Conservation (phyloP, 2,888 invertebrate species). For the Leucophenga montana region DNA sequence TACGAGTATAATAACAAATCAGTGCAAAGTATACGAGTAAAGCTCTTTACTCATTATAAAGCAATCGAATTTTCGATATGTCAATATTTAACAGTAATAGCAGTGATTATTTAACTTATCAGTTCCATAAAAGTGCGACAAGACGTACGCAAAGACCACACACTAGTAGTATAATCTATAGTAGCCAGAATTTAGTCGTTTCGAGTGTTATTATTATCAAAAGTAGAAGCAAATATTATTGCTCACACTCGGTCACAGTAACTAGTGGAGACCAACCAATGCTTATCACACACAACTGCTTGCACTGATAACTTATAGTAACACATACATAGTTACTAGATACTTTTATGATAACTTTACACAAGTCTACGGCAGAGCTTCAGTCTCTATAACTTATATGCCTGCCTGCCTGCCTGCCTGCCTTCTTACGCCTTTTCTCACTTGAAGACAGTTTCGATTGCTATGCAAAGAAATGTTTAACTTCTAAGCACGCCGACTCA, state of each 20-base stretch:
- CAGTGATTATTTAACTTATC: slow-evolving; percentile 63
- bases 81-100: slow-evolving; percentile 59
- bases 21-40: not conserved
- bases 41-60: slow-evolving; percentile 58
- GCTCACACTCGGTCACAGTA: too few species aligned
- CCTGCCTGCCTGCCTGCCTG: too few species aligned
- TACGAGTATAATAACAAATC: slow-evolving; percentile 13
- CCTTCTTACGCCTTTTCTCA: too few species aligned
- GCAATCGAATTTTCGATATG: slow-evolving; percentile 61
- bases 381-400: too few species aligned
- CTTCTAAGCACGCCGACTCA: slow-evolving; percentile 50
- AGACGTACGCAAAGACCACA: slow-evolving; percentile 20
- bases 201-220: slow-evolving; percentile 40
- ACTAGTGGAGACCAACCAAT: slow-evolving; percentile 25
- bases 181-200: slow-evolving; percentile 23
- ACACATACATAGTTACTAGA: slow-evolving; percentile 29
- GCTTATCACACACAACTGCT: slow-evolving; percentile 39
- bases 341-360: slow-evolving; percentile 35
- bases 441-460: slow-evolving; percentile 48
- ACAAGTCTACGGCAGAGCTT: slow-evolving; percentile 6
- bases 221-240: too few species aligned
- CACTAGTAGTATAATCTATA: slow-evolving; percentile 4
- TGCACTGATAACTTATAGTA: slow-evolving; percentile 57
- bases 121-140: slow-evolving; percentile 19
- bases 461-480: slow-evolving; percentile 49